Evolutionary conservation across 2,797 vertebrate genomes (phyloP), one percentile per base, ranked within the genome.

Genomic region (Neomorphus geoffroyi): DNA sequence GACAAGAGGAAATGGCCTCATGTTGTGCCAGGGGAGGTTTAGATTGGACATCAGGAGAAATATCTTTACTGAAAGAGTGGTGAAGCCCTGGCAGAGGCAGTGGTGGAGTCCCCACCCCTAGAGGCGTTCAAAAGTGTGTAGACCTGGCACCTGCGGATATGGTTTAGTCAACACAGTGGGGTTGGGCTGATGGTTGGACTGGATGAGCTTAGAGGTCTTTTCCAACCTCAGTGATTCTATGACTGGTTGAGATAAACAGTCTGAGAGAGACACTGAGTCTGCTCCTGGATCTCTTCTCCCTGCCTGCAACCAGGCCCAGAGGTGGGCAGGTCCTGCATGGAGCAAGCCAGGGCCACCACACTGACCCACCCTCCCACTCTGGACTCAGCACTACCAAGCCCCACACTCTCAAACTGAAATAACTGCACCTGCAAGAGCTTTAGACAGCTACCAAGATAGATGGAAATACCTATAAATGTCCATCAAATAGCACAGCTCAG

Each of bases 401-500:
- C 53, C 10, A 4, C 9, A 11, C 28, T 57, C 8, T 3, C 51
- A 57, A 35, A 58, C 10, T 1, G 0, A 24, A 56, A 8, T 4
- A 45, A 15, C 17, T 5, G 4, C 2, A 35, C 33, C 46, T 3
- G 13, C 37, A 4, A 13, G 45, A 46, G 72, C 24, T 64, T 39
- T 4, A 4, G 39, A 14, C 9, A 33, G 16, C 26, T 11, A 4
- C 23, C 60, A 18, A 4, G 15, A 2, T 9, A 13, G 26, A 37
- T 48, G 35, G 51, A 8, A 70, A 80, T 4, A 9, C 1, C 9
- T 28, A 14, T 1, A 35, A 90, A 43, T 6, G 27, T 1, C 32
- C 41, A 19, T 2, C 28, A 12, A 75, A 18, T 3, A 58, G 32
- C 17, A 1, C 4, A 30, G 21, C 13, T 46, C 4, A 0, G 32